These are phyloP conservation scores for Tuta absoluta DNA, from an alignment of 2,888 invertebrate species.

Conservation along the genomic window DNA sequence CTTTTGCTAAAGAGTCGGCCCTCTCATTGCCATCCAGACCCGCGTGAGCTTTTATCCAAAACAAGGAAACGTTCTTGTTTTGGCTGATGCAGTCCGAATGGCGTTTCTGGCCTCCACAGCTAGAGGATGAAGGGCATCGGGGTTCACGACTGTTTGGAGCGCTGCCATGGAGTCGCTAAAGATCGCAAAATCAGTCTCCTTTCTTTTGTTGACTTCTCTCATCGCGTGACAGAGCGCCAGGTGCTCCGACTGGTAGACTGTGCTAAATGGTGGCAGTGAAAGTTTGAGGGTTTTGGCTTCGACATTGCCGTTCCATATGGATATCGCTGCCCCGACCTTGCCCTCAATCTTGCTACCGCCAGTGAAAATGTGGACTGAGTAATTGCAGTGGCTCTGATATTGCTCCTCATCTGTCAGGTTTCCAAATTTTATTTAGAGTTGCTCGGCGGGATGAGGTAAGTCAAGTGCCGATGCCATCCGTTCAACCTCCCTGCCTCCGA, in stretches of 20 bases:
- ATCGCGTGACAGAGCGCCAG: too few relatives aligned
- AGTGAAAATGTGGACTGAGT: neutral
- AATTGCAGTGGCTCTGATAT: neutral
- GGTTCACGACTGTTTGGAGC: neutral
- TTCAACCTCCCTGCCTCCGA: slow-evolving; percentile 11
- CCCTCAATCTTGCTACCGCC: neutral
- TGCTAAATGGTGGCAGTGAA: too few relatives aligned
- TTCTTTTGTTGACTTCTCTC: neutral
- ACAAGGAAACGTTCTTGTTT: too few relatives aligned
- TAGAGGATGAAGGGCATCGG: too few relatives aligned
- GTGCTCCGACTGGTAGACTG: too few relatives aligned
- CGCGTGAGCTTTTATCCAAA: too few relatives aligned
- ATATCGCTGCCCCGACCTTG: slow-evolving; percentile 9
- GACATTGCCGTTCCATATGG: too few relatives aligned
- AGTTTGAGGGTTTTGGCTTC: too few relatives aligned
- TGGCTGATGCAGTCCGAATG: too few relatives aligned
- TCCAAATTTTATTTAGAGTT: neutral
- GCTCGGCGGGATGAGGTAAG: neutral
- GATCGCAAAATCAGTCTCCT: neutral
- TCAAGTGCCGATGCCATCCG: neutral
- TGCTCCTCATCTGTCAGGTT: neutral
- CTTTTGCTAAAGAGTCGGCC: too few relatives aligned
- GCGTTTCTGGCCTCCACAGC: too few relatives aligned
- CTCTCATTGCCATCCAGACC: too few relatives aligned
- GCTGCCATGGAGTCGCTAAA: slow-evolving; percentile 3